These are phyloP conservation scores for Pseudochromis fuscus DNA, from an alignment of 2,797 vertebrate species.

Conservation along the genomic window DNA sequence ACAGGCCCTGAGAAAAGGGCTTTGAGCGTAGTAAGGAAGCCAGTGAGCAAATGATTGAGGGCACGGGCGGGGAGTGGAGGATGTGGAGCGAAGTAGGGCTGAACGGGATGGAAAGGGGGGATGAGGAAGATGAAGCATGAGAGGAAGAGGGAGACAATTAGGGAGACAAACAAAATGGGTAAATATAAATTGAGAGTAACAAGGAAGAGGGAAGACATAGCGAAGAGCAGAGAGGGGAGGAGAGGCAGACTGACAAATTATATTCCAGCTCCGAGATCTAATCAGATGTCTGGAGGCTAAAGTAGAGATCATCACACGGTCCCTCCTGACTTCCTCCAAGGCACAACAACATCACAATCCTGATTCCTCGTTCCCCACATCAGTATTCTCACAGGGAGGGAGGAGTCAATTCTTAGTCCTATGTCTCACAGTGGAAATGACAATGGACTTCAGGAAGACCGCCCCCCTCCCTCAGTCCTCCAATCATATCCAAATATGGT, in stretches of 20 bases:
- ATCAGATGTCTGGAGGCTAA: conserved; percentile 57
- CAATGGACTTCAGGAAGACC: no score
- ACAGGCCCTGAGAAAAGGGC: conserved; percentile 48
- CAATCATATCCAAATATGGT: no score
- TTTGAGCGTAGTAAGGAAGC: conserved; percentile 38
- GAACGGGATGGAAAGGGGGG: conserved; percentile 37
- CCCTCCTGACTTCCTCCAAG: conserved; percentile 29
- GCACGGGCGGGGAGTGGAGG: conserved; percentile 23
- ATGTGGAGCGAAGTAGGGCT: conserved; percentile 36
- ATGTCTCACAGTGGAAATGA: no score
- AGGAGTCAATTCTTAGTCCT: no score
- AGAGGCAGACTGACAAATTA: conserved; percentile 41
- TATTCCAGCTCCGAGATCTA: conserved; percentile 38
- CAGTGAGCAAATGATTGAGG: conserved; percentile 39
- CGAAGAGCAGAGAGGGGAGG: conserved; percentile 15
- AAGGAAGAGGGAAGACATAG: conserved; percentile 25
- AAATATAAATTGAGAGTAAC: conserved; percentile 49
- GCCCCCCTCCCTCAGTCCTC: no score
- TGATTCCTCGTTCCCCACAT: conserved; percentile 13
- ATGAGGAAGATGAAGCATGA: conserved; percentile 37
- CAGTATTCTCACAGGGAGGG: background rate
- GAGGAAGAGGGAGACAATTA: conserved; percentile 54
- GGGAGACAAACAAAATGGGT: conserved; percentile 48
- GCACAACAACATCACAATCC: conserved; percentile 18
- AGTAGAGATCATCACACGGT: conserved; percentile 53